Base-by-base conservation (phyloP, 2,888 invertebrate species). In the Ormyrus rosae region DNA sequence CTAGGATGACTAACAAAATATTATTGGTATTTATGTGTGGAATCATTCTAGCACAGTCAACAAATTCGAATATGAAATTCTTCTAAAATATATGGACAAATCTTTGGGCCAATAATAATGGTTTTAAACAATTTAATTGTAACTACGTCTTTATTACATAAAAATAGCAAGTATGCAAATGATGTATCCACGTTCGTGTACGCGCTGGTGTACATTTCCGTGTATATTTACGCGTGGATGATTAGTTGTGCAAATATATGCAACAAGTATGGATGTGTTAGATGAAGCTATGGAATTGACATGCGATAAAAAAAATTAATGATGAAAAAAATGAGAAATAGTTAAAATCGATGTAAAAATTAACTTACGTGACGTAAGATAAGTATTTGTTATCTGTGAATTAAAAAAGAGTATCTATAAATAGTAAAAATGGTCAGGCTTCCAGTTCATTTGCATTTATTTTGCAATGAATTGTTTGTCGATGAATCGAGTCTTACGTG, bases 331-430 rank as follows among this genome's bases (percentile, higher is more conserved):
- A 34, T 34, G 34, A 69, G 19, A 75, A 34, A 61, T 67, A 81
- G 46, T 10, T 70, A 67, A 69, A n/a, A 68, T 75, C 46, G 50
- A 65, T 81, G 69, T 81, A 77, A 64, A 72, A 67, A 72, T 48
- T 72, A 80, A 67, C 11, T 65, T 67, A 65, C 58, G 53, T 48
- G 50, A 56, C 45, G 11, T 76, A 79, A 69, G 8, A 75, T 34
- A 81, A 76, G 63, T 81, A 72, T 72, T 81, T 78, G 75, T 76
- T 78, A 81, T 60, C 55, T 77, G 74, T 74, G 60, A 78, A 69
- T 60, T 60, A 67, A 53, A 55, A 70, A 76, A 76, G 65, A 68
- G 77, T 72, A 46, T 73, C 19, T 72, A 72, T 72, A 13, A 65
- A 79, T 78, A 78, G 63, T 70, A 68, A 61, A 73, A 67, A 50